Base-by-base conservation (phyloP, 2,113 vertebrate genomes). In the Pterocles burchelli region DNA sequence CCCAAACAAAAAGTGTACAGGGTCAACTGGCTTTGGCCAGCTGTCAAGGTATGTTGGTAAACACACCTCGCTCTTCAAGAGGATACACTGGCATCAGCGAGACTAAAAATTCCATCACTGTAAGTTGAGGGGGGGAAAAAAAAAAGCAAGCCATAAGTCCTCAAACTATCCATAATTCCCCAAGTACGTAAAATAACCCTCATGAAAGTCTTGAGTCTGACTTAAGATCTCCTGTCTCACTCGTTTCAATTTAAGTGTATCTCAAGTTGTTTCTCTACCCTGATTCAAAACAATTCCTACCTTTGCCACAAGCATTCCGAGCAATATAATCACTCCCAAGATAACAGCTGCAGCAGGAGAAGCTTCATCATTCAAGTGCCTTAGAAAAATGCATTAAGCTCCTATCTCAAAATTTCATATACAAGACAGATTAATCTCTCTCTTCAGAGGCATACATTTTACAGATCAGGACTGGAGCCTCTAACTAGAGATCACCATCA, bases 1-100 rank as follows among this genome's bases (percentile, higher is more conserved):
- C n/a, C 25, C 26, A 52, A 36, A 55, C 8, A 16, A 61, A 61
- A 57, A 18, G 18, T 18, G 7, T n/a, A 38, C 0, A 0, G 21
- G 11, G 13, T 33, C 2, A 18, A 31, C 3, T 73, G 51, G 41
- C 45, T 46, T 80, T 29, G 24, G 31, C 8, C 33, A 54, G 19
- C 5, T 70, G 9, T 59, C 33, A 13, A 48, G 45, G 11, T 10
- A 55, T 1, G 3, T 3, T 57, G 26, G 41, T 17, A 84, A 91
- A 89, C 24, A 75, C 48, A 52, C 1, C 19, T 66, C 1, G 1
- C 33, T 36, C 62, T 87, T 71, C n/a, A 31, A 31, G 19, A 59
- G 36, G 34, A 52, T 43, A 75, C 33, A 52, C 4, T 17, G 9
- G 15, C 22, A 70, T 70, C 74, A 85, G 11, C 6, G 15, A 70